phyloP scores from a whole-genome alignment of 2,888 invertebrate species.

The Ornithoptera priamus region DNA sequence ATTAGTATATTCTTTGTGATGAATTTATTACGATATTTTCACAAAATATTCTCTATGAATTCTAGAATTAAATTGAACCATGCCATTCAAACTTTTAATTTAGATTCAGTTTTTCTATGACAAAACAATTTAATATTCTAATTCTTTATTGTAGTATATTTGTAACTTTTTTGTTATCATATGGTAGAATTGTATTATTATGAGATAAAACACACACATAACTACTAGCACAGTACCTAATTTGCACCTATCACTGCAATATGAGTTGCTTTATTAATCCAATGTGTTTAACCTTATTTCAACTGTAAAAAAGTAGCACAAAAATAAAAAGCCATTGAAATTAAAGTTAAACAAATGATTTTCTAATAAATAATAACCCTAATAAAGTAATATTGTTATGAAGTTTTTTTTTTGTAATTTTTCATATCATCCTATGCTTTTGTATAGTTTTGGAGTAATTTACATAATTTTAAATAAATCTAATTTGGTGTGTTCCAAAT shows the following conservation, averaged over 20 bases:
- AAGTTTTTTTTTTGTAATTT: too few species aligned
- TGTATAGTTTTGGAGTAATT: too few species aligned
- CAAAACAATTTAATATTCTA: background rate
- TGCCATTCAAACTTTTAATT: slow-evolving; percentile 19
- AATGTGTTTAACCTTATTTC: too few species aligned
- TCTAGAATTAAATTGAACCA: background rate
- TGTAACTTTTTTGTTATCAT: background rate
- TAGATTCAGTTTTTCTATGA: background rate
- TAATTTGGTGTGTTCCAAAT: too few species aligned
- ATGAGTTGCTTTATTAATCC: too few species aligned
- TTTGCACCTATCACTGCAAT: background rate
- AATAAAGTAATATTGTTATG: too few species aligned
- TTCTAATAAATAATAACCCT: too few species aligned
- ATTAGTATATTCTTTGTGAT: background rate
- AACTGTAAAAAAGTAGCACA: too few species aligned
- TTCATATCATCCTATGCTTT: too few species aligned
- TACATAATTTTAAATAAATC: too few species aligned
- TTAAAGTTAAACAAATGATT: too few species aligned
- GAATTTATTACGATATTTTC: background rate
- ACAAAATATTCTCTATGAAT: background rate
- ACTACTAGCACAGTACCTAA: background rate
- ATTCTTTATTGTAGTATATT: background rate
- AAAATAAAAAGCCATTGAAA: too few species aligned
- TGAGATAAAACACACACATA: background rate
- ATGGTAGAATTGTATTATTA: background rate